Percentiles rank a stretch among this genome's conserved stretches.
These are phyloP conservation scores for Ichneumoninae sp. DNA, from an alignment of 2,888 invertebrate genomes.

Conservation along the genomic window DNA sequence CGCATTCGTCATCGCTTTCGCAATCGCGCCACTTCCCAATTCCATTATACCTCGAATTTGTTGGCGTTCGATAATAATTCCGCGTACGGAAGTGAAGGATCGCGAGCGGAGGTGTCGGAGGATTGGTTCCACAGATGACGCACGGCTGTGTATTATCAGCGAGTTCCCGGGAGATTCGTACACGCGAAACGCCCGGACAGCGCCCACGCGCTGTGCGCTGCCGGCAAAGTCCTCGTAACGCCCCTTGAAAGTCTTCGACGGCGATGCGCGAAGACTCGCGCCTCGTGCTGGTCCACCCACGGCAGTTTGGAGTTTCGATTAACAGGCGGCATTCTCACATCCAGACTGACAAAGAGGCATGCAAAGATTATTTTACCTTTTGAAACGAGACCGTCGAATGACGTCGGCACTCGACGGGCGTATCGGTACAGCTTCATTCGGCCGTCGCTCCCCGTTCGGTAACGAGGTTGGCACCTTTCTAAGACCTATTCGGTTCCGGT, in stretches of 20 bases:
- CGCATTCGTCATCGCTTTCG: conserved; percentile 34
- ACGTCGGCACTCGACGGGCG: conserved; percentile 29
- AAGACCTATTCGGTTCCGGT: neutral
- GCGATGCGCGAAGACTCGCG: conserved; percentile 22
- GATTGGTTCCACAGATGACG: conserved; percentile 55
- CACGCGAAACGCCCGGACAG: conserved; percentile 43
- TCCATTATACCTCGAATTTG: conserved; percentile 42
- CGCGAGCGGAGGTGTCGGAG: conserved; percentile 56
- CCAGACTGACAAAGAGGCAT: conserved; percentile 37
- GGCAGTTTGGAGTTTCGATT: conserved; percentile 52
- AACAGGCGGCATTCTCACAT: conserved; percentile 35
- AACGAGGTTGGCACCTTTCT: conserved; percentile 8
- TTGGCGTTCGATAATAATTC: conserved; percentile 42
- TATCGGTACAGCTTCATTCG: conserved; percentile 19
- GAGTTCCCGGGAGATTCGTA: conserved; percentile 53
- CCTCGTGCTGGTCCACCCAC: conserved; percentile 61
- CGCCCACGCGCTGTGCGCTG: conserved; percentile 55
- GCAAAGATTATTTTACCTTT: conserved; percentile 42
- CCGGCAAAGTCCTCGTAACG: conserved; percentile 49
- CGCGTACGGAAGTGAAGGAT: conserved; percentile 59
- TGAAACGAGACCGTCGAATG: conserved; percentile 39
- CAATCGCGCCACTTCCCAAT: conserved; percentile 30
- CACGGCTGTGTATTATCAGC: conserved; percentile 47
- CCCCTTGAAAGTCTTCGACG: conserved; percentile 57
- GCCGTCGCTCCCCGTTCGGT: neutral